Percentiles rank a stretch among this genome's conserved stretches.
phyloP scores from a whole-genome alignment of 1,140 invertebrate genomes.

The Sesamia nonagrioides region DNA sequence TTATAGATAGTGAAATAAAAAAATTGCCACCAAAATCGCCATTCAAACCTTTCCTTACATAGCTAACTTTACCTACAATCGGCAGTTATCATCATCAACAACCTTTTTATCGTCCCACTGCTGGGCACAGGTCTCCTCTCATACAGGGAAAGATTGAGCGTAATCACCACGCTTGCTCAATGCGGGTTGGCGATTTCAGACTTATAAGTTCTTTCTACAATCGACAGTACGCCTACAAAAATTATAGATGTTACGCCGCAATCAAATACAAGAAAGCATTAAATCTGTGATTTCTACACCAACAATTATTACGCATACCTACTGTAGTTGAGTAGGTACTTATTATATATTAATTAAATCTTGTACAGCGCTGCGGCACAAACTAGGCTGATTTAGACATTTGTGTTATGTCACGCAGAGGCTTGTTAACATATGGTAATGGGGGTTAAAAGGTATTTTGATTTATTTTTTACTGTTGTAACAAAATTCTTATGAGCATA shows the following conservation, averaged over 20 bases:
- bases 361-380: background rate
- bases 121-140: too few relatives aligned
- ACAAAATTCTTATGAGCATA: background rate
- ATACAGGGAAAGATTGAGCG: too few relatives aligned
- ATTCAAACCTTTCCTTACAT: background rate
- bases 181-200: too few relatives aligned
- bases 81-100: too few relatives aligned
- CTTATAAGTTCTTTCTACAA: too few relatives aligned
- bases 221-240: background rate
- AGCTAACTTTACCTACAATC: background rate
- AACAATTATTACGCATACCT: conserved; percentile 23
- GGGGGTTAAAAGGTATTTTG: conserved; percentile 5
- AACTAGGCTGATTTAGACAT: conserved; percentile 43
- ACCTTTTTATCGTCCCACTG: too few relatives aligned
- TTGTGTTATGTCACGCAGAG: conserved; percentile 33
- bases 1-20: background rate
- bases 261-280: conserved; percentile 16
- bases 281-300: conserved; percentile 32
- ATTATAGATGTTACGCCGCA: background rate
- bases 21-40: background rate
- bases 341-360: conserved; percentile 7
- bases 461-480: conserved; percentile 10
- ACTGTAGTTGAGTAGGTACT: background rate
- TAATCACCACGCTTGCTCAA: too few relatives aligned
- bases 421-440: conserved; percentile 24